phyloP scores from a whole-genome alignment of 2,888 invertebrate species.

The Trichogramma evanescens region DNA sequence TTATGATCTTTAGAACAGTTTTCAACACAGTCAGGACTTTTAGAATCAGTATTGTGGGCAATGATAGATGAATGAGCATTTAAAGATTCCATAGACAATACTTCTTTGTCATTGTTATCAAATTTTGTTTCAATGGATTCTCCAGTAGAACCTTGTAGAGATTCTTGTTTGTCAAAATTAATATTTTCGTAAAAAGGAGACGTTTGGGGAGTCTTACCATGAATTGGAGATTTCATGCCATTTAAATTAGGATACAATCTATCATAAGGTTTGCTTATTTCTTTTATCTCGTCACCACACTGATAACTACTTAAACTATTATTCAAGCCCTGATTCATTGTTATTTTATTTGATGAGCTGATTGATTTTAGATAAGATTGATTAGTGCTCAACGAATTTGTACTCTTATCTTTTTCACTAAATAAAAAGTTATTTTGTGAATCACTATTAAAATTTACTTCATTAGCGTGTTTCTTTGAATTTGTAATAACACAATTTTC shows the following conservation, averaged over 20 bases:
- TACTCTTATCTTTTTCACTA: constrained; percentile 17
- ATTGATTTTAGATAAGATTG: constrained; percentile 3
- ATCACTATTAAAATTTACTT: constrained; percentile 27
- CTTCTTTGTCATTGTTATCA: constrained; percentile 15
- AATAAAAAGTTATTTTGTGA: constrained; percentile 14
- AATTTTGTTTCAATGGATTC: constrained; percentile 17
- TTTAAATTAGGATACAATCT: constrained; percentile 23
- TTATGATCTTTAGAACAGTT: constrained; percentile 17
- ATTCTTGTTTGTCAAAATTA: constrained; percentile 20
- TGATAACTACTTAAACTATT: constrained; percentile 18
- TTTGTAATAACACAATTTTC: constrained; percentile 34
- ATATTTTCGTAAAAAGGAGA: constrained; percentile 26
- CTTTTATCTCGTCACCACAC: constrained; percentile 14
- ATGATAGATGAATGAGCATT: constrained; percentile 10
- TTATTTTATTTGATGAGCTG: constrained; percentile 5
- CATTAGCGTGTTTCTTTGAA: constrained; percentile 30
- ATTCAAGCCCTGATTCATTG: constrained; percentile 16
- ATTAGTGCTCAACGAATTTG: constrained; percentile 17
- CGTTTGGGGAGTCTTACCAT: constrained; percentile 30
- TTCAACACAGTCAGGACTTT: constrained; percentile 15
- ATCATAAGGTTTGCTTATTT: constrained; percentile 9
- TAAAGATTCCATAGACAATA: constrained; percentile 18
- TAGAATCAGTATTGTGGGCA: constrained; percentile 13
- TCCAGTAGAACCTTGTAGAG: constrained; percentile 24
- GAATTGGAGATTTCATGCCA: constrained; percentile 30